These are phyloP conservation scores for Prionailurus bengalensis DNA, from an alignment of 2,113 vertebrate genomes.

Conservation along the genomic window DNA sequence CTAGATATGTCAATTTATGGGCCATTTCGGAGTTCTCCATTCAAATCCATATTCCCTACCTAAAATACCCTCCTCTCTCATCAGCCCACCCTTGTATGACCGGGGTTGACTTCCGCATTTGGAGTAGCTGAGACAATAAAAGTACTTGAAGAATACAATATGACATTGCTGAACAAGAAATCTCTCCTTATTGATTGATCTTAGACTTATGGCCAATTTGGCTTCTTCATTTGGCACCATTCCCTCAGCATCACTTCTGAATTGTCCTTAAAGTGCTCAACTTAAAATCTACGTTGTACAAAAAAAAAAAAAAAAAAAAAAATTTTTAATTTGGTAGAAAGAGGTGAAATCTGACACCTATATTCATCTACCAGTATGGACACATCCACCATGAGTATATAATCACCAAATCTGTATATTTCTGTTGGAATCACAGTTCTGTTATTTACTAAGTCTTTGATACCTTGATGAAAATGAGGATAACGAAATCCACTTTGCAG, in stretches of 20 bases:
- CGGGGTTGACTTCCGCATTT: conserved; percentile 28
- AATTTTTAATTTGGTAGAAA: conserved; percentile 53
- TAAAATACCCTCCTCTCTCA: not conserved
- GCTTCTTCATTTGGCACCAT: conserved; percentile 64
- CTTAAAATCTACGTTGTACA: conserved; percentile 70
- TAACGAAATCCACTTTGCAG: not conserved
- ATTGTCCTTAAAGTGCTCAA: conserved; percentile 69
- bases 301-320: conserved; percentile 49
- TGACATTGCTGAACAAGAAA: conserved; percentile 70
- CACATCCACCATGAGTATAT: not conserved
- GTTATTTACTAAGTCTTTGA: conserved; percentile 22
- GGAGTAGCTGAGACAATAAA: conserved; percentile 51
- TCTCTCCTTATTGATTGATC: conserved; percentile 76
- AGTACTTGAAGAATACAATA: conserved; percentile 75
- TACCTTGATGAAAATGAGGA: conserved; percentile 33
- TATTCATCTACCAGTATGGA: not conserved
- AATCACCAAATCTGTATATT: conserved; percentile 18
- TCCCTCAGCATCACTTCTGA: conserved; percentile 70
- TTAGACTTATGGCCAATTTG: conserved; percentile 75
- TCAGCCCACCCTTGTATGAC: not conserved
- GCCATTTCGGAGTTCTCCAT: conserved; percentile 3
- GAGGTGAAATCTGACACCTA: conserved; percentile 44
- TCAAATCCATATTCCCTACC: not conserved
- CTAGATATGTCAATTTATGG: not conserved
- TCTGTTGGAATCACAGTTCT: conserved; percentile 25